Percentiles rank a stretch among this genome's conserved stretches.
phyloP scores from a whole-genome alignment of 2,797 vertebrate genomes.

The Amblyopsis hoosieri region DNA sequence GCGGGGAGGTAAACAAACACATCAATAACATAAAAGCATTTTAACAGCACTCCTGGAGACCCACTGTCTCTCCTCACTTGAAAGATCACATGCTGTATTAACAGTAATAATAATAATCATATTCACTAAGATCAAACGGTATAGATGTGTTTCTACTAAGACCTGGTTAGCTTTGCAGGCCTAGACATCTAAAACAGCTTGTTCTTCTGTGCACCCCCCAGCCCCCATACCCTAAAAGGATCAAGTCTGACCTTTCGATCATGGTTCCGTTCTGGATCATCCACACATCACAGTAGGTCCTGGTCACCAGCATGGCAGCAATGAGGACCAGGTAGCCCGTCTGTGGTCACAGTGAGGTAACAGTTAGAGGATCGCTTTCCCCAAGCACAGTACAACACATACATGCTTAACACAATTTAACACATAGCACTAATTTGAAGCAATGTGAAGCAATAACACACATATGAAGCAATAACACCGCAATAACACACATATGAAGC shows the following conservation, averaged over 20 bases:
- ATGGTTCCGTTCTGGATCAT: constrained; percentile 99
- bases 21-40: constrained; percentile 25
- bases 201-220: background rate
- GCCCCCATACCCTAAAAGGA: background rate
- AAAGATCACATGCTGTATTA: too few relatives aligned
- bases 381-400: background rate
- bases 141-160: background rate
- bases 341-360: constrained; percentile 60
- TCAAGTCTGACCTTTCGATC: constrained; percentile 89
- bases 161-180: background rate
- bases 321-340: constrained; percentile 92
- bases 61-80: too few relatives aligned
- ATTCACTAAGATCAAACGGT: background rate
- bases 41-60: constrained; percentile 2
- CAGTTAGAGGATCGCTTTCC: background rate
- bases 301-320: constrained; percentile 89
- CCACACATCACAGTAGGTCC: constrained; percentile 98
- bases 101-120: background rate
- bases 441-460: too few relatives aligned
- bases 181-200: background rate
- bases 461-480: too few relatives aligned
- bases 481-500: too few relatives aligned
- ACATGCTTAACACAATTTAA: too few relatives aligned
- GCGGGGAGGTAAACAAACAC: constrained; percentile 66
- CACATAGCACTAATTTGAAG: too few relatives aligned